phyloP scores from a whole-genome alignment of 2,797 vertebrate species.

The Iguana delicatissima region DNA sequence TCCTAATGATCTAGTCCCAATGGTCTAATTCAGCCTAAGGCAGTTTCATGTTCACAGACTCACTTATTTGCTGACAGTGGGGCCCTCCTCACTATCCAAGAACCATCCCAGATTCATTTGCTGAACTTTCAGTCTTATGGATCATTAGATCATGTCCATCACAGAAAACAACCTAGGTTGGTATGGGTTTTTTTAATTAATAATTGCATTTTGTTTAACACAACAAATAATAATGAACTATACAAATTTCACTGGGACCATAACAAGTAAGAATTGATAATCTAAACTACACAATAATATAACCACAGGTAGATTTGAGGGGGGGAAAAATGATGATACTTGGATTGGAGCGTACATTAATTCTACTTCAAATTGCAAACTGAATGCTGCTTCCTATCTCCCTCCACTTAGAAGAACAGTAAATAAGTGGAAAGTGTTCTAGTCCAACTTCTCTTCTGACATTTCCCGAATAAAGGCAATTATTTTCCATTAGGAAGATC shows the following conservation, averaged over 20 bases:
- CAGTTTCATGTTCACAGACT: neutral
- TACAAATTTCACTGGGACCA: too few species aligned
- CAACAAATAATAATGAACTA: too few species aligned
- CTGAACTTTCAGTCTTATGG: conserved; percentile 4
- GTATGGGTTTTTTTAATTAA: too few species aligned
- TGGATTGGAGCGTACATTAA: neutral
- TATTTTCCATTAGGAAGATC: neutral
- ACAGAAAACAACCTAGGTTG: neutral
- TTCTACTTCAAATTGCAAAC: neutral
- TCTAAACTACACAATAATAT: neutral
- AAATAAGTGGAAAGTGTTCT: neutral
- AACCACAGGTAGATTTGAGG: neutral
- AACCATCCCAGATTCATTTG: neutral
- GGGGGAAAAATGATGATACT: neutral
- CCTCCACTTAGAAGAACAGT: neutral
- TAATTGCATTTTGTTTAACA: too few species aligned
- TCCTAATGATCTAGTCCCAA: too few species aligned
- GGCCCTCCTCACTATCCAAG: neutral
- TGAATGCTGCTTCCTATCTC: neutral
- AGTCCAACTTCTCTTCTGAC: neutral
- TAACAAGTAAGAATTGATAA: neutral
- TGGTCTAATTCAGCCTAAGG: neutral
- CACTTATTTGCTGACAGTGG: neutral
- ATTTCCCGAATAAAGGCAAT: neutral
- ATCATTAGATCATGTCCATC: neutral